Evolutionary conservation across 2,888 invertebrate species (phyloP), one percentile per base, ranked within the genome.

Genomic region (Pandemis cinnamomeana): DNA sequence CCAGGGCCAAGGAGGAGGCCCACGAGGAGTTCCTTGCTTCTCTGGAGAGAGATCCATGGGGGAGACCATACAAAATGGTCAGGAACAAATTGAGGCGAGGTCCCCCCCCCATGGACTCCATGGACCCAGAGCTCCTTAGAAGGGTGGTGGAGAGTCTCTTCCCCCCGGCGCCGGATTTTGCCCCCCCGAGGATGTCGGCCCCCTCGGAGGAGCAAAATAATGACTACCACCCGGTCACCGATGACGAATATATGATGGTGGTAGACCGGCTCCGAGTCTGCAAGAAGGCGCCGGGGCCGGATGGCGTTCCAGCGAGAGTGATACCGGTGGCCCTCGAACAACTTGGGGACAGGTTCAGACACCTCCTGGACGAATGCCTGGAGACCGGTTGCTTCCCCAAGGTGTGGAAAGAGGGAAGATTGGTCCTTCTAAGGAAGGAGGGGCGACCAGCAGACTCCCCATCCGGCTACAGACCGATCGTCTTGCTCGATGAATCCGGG

Each of bases 371-470:
- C 20, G 15, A 13, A 0, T 55, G 55, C 7, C 20, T 20, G 20
- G 8, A 8, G 15, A 15, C 6, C 5, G 55, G 15, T 2, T 8
- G n/a, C 7, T 20, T 15, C 55, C 15, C 55, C 15, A 20, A 7
- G 55, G 10, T 15, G 5, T 20, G 55, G 55, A 55, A 20, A 5
- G 55, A 55, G 55, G 62, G 62, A 4, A 13, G 62, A 7, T 13
- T 41, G 42, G 5, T 3, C 36, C 36, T 61, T 0, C 5, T 61
- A 10, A 27, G 44, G 7, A 67, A 67, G 13, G 58, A 67, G 7
- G 44, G 67, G 7, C 58, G 58, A n/a, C 55, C 41, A 6, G 10
- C 36, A 13, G 67, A 67, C 20, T 67, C 20, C 0, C 55, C 67
- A 5, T 55, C 67, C 5, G 44, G 55, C 6, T 67, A 67, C 42